These are phyloP conservation scores for Heliothis virescens DNA, from an alignment of 1,140 invertebrate species.

Conservation along the genomic window DNA sequence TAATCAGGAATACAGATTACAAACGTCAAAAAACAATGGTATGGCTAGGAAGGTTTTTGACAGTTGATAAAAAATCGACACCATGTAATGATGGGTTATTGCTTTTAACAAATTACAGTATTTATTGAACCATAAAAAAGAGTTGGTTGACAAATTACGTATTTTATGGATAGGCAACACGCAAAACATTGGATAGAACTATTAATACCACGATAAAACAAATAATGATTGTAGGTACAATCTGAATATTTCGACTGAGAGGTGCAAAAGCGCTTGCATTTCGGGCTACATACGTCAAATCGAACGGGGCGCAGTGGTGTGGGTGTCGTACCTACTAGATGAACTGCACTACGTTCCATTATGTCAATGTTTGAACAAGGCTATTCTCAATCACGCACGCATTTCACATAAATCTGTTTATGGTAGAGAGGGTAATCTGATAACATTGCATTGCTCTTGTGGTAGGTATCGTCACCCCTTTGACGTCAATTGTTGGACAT, in stretches of 20 bases:
- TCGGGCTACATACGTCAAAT: neutral
- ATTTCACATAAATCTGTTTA: constrained; percentile 42
- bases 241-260: constrained; percentile 56
- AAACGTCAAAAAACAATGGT: no score
- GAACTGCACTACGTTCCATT: constrained; percentile 16
- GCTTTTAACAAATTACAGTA: constrained; percentile 9
- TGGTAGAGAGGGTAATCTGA: constrained; percentile 38
- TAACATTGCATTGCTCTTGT: constrained; percentile 28
- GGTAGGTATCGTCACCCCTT: neutral
- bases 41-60: no score
- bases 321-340: neutral
- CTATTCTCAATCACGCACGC: constrained; percentile 41
- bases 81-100: neutral
- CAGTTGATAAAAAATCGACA: no score
- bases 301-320: neutral
- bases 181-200: neutral
- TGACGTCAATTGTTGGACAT: constrained; percentile 17
- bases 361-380: constrained; percentile 40
- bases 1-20: no score
- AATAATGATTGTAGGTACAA: neutral
- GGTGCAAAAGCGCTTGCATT: constrained; percentile 41
- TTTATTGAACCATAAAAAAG: constrained; percentile 29
- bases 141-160: constrained; percentile 28
- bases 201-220: constrained; percentile 1
- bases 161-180: constrained; percentile 15